A percentile compares a stretch with the other conserved stretches of the same genome.
phyloP scores from a whole-genome alignment of 2,888 invertebrate genomes.

The Tipula lateralis region DNA sequence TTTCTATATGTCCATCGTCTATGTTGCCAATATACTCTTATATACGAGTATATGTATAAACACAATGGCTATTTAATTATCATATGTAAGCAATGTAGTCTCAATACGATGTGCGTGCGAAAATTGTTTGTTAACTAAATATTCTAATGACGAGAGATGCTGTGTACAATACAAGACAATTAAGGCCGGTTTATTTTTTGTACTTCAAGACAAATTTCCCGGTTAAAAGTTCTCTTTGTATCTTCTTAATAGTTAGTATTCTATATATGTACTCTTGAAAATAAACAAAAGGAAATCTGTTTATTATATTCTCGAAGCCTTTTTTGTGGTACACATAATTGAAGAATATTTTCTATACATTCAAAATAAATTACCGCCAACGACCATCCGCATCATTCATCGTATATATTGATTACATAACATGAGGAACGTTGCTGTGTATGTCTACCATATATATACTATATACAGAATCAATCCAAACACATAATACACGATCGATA shows the following conservation, averaged over 20 bases:
- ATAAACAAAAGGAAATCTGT: slow-evolving; percentile 9
- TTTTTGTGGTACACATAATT: neutral
- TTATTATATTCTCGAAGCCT: slow-evolving; percentile 1
- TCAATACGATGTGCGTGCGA: neutral
- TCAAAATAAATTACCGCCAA: neutral
- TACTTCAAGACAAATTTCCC: neutral
- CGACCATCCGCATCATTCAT: neutral
- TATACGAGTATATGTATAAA: too few relatives aligned
- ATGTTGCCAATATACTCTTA: neutral
- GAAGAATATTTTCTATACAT: neutral
- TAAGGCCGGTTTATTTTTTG: neutral
- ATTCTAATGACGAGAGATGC: neutral
- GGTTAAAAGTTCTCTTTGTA: neutral
- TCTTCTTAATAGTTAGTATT: neutral
- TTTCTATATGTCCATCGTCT: neutral
- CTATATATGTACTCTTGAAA: neutral
- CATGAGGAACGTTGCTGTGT: neutral
- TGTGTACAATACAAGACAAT: neutral
- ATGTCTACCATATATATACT: too few relatives aligned
- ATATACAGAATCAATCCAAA: neutral
- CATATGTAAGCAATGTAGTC: neutral
- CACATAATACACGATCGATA: neutral
- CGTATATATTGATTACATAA: neutral
- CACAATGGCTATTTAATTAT: neutral
- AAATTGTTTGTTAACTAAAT: slow-evolving; percentile 8